Percentiles rank a stretch among this genome's conserved stretches.
These are phyloP conservation scores for Hippasteria phrygiana DNA, from an alignment of 53 echinoderm and acorn worm genomes.

Conservation along the genomic window DNA sequence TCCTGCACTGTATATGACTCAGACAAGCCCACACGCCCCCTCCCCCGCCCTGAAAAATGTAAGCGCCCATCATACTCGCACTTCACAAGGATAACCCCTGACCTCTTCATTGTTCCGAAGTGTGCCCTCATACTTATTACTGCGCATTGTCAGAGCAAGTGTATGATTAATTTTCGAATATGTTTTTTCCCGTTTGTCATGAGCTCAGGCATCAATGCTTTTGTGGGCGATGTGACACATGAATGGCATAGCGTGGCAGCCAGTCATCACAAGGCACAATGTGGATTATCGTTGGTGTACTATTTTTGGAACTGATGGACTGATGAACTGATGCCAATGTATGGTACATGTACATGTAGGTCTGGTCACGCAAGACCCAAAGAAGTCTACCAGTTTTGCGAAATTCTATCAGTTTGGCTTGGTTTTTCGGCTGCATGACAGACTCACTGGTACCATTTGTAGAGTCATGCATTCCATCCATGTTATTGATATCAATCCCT, in stretches of 20 bases:
- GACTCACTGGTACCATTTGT: too few species aligned
- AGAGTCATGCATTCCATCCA: too few species aligned
- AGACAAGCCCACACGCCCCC: neutral
- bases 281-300: too few species aligned
- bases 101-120: neutral
- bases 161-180: neutral
- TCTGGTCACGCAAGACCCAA: too few species aligned
- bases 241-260: neutral
- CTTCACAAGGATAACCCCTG: neutral
- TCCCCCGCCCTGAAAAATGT: neutral
- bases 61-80: neutral
- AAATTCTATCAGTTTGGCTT: too few species aligned
- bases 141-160: neutral
- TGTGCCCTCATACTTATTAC: neutral
- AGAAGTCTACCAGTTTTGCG: too few species aligned
- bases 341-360: too few species aligned
- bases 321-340: too few species aligned
- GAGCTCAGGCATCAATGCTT: neutral
- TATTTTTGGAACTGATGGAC: too few species aligned
- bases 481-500: too few species aligned
- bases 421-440: too few species aligned
- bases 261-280: neutral
- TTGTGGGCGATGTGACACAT: constrained; percentile 30
- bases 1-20: neutral
- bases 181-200: neutral